Evolutionary conservation across 2,797 vertebrate genomes (phyloP).

Genomic region (Ataeniobius toweri): DNA sequence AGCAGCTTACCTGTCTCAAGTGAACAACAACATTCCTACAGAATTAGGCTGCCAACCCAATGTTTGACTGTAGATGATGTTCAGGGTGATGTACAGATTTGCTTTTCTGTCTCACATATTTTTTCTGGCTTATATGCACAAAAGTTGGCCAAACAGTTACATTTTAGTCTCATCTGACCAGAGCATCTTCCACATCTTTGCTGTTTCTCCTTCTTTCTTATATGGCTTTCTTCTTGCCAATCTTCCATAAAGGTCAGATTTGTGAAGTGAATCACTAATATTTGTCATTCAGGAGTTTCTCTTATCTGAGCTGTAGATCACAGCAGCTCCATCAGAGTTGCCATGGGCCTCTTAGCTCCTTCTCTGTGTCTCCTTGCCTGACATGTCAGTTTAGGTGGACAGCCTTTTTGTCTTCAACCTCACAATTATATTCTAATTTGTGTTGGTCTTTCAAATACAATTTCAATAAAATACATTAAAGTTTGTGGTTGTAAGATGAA

Average conservation of each 20-base stretch:
- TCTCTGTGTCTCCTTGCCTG: not conserved
- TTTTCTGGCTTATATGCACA: not conserved
- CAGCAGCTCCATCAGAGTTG: not conserved
- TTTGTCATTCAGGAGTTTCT: not conserved
- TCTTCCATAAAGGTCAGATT: not conserved
- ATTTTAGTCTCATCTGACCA: not conserved
- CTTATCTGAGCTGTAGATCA: not conserved
- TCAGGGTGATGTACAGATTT: not conserved
- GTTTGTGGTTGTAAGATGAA: not conserved
- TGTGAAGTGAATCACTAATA: not conserved
- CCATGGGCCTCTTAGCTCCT: not conserved
- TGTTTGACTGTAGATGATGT: not conserved
- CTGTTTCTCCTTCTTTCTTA: not conserved
- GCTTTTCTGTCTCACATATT: not conserved
- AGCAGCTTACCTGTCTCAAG: not conserved
- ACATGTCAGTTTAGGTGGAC: no score
- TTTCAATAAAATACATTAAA: not conserved
- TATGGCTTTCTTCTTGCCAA: not conserved
- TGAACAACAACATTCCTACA: not conserved
- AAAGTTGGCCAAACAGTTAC: not conserved
- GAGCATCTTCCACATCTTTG: not conserved
- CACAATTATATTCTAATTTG: not conserved
- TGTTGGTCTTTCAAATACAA: not conserved
- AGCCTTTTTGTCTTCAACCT: not conserved
- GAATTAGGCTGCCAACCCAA: not conserved